These are phyloP conservation scores for Hassar affinis DNA, from an alignment of 2,113 vertebrate species.

Conservation along the genomic window DNA sequence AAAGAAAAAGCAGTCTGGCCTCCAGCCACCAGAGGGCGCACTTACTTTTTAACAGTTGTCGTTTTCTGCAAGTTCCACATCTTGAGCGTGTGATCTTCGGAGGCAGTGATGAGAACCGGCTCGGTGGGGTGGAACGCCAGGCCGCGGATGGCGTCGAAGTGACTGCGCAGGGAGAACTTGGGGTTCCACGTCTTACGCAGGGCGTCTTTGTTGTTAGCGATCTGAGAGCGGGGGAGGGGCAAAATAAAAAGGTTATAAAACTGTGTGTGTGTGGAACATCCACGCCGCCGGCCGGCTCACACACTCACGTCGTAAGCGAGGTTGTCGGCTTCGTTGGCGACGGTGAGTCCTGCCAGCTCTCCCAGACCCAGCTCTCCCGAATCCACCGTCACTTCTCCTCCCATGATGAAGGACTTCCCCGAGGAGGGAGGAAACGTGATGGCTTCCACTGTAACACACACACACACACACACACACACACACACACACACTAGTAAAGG, in stretches of 20 bases:
- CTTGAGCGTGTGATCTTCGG: slow-evolving; percentile 97
- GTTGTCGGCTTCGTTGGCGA: slow-evolving; percentile 95
- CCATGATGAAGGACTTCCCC: slow-evolving; percentile 96
- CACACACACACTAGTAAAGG: slow-evolving; percentile 12
- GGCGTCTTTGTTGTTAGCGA: slow-evolving; percentile 94
- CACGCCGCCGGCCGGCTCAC: not conserved
- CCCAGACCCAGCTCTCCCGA: slow-evolving; percentile 88
- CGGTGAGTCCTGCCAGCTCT: slow-evolving; percentile 93
- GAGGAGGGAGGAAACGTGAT: slow-evolving; percentile 94
- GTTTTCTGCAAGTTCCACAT: slow-evolving; percentile 99
- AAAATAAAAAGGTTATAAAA: too few species aligned
- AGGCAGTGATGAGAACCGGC: slow-evolving; percentile 94
- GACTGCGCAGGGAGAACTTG: slow-evolving; percentile 96
- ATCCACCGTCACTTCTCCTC: slow-evolving; percentile 89
- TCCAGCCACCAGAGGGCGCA: not conserved
- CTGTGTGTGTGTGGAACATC: not conserved
- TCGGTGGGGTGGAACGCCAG: slow-evolving; percentile 92
- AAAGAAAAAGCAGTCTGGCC: not conserved
- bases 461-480: slow-evolving; percentile 46
- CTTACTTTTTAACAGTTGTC: slow-evolving; percentile 93
- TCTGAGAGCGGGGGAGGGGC: slow-evolving; percentile 67
- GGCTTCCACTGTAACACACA: slow-evolving; percentile 82
- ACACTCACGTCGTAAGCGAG: slow-evolving; percentile 91
- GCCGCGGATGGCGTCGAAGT: slow-evolving; percentile 94
- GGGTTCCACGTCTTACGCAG: slow-evolving; percentile 98